Evolutionary conservation across 2,888 invertebrate genomes (phyloP).

Genomic region (Latheticus oryzae): DNA sequence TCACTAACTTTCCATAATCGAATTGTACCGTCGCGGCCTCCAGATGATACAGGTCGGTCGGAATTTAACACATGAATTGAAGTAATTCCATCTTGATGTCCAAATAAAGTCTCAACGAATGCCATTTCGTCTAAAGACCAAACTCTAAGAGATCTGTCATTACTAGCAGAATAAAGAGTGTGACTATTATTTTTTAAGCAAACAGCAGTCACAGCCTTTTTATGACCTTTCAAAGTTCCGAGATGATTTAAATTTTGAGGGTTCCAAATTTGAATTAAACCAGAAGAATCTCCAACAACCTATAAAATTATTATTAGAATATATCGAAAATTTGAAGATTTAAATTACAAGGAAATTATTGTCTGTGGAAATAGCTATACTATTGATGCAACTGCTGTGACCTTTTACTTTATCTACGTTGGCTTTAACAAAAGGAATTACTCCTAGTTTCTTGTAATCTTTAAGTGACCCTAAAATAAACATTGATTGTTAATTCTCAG

Average conservation of each 20-base stretch:
- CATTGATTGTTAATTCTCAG: no score
- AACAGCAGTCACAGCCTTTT: conserved; percentile 79
- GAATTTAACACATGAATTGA: conserved; percentile 88
- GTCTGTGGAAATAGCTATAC: conserved; percentile 82
- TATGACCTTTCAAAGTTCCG: conserved; percentile 85
- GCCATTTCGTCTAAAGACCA: conserved; percentile 98
- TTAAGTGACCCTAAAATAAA: conserved; percentile 69
- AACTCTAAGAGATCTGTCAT: conserved; percentile 87
- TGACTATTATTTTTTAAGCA: conserved; percentile 88
- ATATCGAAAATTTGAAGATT: conserved; percentile 45
- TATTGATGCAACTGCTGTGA: conserved; percentile 68
- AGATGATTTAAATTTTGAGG: conserved; percentile 80
- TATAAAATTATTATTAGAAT: conserved; percentile 51
- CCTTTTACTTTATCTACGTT: conserved; percentile 52
- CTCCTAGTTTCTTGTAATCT: conserved; percentile 72
- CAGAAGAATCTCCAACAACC: conserved; percentile 77
- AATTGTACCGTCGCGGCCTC: conserved; percentile 87
- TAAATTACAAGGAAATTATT: conserved; percentile 78
- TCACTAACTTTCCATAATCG: conserved; percentile 97
- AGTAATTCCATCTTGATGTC: conserved; percentile 89
- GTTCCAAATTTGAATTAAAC: conserved; percentile 86
- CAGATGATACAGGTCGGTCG: conserved; percentile 89
- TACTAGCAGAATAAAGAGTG: conserved; percentile 83
- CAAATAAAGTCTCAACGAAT: conserved; percentile 94
- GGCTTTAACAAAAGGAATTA: conserved; percentile 66